These are phyloP conservation scores for Tanytarsus gracilentus DNA, from an alignment of 2,888 invertebrate species.

Conservation along the genomic window DNA sequence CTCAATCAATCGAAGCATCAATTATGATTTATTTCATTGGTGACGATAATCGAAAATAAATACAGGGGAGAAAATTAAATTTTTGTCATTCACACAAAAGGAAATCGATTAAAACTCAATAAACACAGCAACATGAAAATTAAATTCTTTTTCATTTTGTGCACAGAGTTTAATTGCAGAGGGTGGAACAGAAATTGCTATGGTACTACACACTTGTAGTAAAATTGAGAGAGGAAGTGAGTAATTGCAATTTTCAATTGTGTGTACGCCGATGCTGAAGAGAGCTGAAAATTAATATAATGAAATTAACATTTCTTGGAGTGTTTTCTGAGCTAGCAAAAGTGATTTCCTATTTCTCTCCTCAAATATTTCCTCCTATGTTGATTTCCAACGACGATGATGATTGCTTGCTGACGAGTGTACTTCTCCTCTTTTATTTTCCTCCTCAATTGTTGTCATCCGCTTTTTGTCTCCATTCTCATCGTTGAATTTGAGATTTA, in stretches of 20 bases:
- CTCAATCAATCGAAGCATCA: conserved; percentile 20
- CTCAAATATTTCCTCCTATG: background rate
- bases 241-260: no score
- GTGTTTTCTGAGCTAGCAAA: no score
- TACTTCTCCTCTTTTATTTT: background rate
- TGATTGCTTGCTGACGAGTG: no score
- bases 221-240: background rate
- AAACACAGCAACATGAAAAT: conserved; percentile 17
- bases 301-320: no score
- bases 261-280: no score
- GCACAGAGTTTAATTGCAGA: background rate
- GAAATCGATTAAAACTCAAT: conserved; percentile 30
- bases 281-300: no score
- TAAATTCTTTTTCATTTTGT: background rate
- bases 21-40: conserved; percentile 13
- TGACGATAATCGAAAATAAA: conserved; percentile 23
- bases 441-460: background rate
- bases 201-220: background rate
- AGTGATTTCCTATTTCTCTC: no score
- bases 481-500: no score
- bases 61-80: conserved; percentile 8
- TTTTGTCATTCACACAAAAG: conserved; percentile 21
- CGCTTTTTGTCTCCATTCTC: no score
- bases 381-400: no score
- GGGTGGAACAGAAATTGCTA: background rate